Evolutionary conservation across 2,888 invertebrate genomes (phyloP).

Genomic region (Oxystoma pomonae): DNA sequence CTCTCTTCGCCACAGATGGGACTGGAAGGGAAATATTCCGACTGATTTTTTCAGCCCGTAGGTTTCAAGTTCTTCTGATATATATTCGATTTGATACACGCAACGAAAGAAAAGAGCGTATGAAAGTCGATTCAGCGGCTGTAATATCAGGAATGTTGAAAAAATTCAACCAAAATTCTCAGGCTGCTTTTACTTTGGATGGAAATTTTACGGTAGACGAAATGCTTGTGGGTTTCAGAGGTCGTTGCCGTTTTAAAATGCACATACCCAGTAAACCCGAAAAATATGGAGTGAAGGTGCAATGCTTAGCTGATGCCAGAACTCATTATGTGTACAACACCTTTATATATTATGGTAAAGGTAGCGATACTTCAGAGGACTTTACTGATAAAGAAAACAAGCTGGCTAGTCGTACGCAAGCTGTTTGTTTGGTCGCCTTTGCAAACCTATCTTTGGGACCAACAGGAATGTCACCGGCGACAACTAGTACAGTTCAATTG

Average conservation of each 20-base stretch:
- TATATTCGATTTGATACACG: slow-evolving; percentile 1
- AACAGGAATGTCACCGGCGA: slow-evolving; percentile 3
- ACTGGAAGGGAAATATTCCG: too few relatives aligned
- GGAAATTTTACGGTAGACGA: neutral
- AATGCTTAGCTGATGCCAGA: too few relatives aligned
- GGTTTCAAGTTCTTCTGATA: too few relatives aligned
- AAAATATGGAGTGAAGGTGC: too few relatives aligned
- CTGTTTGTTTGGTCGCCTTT: neutral
- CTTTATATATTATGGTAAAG: too few relatives aligned
- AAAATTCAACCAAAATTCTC: neutral
- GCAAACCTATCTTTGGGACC: neutral
- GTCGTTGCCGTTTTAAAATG: too few relatives aligned
- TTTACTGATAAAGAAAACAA: slow-evolving; percentile 3
- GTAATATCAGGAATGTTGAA: neutral
- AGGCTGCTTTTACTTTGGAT: neutral
- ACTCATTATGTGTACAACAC: too few relatives aligned
- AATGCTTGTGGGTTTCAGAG: too few relatives aligned
- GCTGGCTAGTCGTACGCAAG: neutral
- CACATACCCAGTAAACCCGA: too few relatives aligned
- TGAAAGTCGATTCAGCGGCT: neutral
- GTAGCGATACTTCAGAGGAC: neutral
- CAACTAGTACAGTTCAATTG: too few relatives aligned
- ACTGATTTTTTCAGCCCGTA: too few relatives aligned
- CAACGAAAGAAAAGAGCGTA: neutral
- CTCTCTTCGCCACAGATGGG: too few relatives aligned